These are phyloP conservation scores for Clusia tigrina DNA, from an alignment of 2,888 invertebrate species.

Conservation along the genomic window DNA sequence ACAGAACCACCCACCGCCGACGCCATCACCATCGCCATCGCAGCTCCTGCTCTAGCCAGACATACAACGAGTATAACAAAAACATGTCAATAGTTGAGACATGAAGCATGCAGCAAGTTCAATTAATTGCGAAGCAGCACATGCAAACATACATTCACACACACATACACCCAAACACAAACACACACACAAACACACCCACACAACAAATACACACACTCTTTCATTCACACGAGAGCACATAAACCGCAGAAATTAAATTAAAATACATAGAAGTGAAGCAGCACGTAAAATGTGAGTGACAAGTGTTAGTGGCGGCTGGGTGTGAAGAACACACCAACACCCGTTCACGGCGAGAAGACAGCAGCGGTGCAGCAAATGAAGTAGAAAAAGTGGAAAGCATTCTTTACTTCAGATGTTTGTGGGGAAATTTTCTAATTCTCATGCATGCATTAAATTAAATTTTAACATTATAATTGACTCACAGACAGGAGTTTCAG, in stretches of 20 bases:
- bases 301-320: constrained; percentile 36
- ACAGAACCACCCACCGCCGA: neutral
- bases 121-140: constrained; percentile 53
- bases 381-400: neutral
- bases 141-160: too few species aligned
- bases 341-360: neutral
- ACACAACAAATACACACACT: constrained; percentile 25
- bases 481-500: too few species aligned
- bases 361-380: neutral
- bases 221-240: constrained; percentile 28
- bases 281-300: constrained; percentile 39
- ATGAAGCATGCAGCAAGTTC: constrained; percentile 49
- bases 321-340: neutral
- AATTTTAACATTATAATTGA: too few species aligned
- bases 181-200: constrained; percentile 17
- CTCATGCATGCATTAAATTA: too few species aligned
- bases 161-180: constrained; percentile 16
- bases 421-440: too few species aligned
- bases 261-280: constrained; percentile 43
- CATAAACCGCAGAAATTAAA: constrained; percentile 59
- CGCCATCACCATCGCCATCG: neutral
- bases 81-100: constrained; percentile 51
- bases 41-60: neutral
- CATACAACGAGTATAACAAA: constrained; percentile 25
- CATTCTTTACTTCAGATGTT: too few species aligned